Evolutionary conservation across 2,888 invertebrate genomes (phyloP).

Genomic region (Leptogaster cylindrica): DNA sequence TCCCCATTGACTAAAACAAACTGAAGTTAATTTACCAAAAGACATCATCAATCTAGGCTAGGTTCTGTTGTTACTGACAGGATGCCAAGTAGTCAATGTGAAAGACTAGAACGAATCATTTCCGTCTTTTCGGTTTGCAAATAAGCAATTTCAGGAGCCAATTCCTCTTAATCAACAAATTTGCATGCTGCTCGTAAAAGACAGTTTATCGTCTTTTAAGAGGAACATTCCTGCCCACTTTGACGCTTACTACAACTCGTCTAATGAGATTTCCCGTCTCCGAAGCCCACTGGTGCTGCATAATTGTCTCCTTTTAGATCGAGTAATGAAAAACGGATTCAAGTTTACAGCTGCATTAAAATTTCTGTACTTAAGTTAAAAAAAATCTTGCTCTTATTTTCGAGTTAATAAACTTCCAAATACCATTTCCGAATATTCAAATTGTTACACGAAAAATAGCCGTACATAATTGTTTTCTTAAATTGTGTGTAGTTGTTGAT

Average conservation of each 20-base stretch:
- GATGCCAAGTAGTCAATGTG: background rate
- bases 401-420: too few relatives aligned
- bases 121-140: background rate
- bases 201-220: background rate
- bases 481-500: too few relatives aligned
- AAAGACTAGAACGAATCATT: background rate
- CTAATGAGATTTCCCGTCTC: background rate
- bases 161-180: constrained; percentile 1
- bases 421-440: too few relatives aligned
- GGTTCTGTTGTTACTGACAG: too few relatives aligned
- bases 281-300: background rate
- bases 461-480: too few relatives aligned
- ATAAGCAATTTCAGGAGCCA: background rate
- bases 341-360: background rate
- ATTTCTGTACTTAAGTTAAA: background rate
- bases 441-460: too few relatives aligned
- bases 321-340: background rate
- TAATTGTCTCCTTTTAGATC: background rate
- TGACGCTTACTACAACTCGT: background rate
- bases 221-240: background rate
- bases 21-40: too few relatives aligned
- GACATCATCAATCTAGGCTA: too few relatives aligned
- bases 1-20: too few relatives aligned
- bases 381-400: too few relatives aligned
- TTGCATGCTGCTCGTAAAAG: constrained; percentile 1